phyloP scores from a whole-genome alignment of 2,797 vertebrate species.

The Spondyliosoma cantharus region DNA sequence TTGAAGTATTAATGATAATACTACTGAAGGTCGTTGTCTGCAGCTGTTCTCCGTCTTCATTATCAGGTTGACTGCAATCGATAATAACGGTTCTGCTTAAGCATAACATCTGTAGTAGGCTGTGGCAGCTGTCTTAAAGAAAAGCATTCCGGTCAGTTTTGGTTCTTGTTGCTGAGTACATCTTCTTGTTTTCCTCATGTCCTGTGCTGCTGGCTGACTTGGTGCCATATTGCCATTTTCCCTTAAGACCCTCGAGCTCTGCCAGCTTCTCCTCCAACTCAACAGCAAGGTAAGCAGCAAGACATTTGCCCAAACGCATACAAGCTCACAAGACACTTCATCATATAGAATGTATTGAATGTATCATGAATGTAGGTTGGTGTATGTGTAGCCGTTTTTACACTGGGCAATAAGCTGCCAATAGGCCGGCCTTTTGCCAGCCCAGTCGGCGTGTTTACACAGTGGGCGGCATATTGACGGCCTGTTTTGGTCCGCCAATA shows the following conservation, averaged over 20 bases:
- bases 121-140: not conserved
- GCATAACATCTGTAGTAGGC: not conserved
- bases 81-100: conserved; percentile 3
- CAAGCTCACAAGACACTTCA: no score
- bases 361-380: no score
- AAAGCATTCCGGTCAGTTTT: not conserved
- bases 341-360: no score
- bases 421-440: no score
- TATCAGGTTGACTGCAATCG: not conserved
- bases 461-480: no score
- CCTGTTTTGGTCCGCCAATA: no score
- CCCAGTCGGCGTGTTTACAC: no score
- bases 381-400: no score
- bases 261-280: conserved; percentile 82
- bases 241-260: conserved; percentile 85
- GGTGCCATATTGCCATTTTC: conserved; percentile 29
- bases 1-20: conserved; percentile 32
- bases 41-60: conserved; percentile 3
- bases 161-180: conserved; percentile 13
- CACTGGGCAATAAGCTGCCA: no score
- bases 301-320: no score
- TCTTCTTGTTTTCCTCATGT: conserved; percentile 41
- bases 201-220: conserved; percentile 15
- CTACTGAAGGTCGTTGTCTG: conserved; percentile 18
- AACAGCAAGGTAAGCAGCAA: conserved; percentile 75